Evolutionary conservation across 1,140 invertebrate species (phyloP).

Genomic region (Globodera rostochiensis): DNA sequence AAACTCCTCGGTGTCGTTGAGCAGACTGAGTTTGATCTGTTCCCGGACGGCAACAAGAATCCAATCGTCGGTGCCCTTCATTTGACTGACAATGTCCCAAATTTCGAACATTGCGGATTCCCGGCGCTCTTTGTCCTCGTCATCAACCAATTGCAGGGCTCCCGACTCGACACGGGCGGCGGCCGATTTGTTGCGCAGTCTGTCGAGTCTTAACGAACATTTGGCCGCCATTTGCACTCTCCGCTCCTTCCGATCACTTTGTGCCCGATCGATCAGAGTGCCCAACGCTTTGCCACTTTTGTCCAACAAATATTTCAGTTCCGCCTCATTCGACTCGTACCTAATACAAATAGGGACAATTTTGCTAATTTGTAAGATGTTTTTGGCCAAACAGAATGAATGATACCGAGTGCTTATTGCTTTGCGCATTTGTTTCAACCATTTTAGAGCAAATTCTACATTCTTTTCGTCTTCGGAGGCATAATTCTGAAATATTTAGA

Average conservation of each 20-base stretch:
- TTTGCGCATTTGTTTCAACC: slow-evolving; percentile 1
- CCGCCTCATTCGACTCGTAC: not conserved
- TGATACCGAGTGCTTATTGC: not conserved
- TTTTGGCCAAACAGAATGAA: not conserved
- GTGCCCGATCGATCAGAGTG: not conserved
- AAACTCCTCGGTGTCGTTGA: not conserved
- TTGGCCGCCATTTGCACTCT: not conserved
- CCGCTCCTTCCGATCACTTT: not conserved
- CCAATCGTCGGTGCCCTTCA: not conserved
- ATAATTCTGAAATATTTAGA: not conserved
- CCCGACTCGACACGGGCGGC: not conserved
- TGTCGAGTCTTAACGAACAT: not conserved
- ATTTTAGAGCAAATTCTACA: not conserved
- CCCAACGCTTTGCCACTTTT: not conserved
- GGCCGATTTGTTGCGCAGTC: not conserved
- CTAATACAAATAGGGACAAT: not conserved
- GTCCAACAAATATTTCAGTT: not conserved
- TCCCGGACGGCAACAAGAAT: not conserved
- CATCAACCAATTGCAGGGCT: not conserved
- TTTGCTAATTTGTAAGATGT: no score
- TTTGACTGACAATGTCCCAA: not conserved
- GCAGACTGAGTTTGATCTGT: slow-evolving; percentile 1
- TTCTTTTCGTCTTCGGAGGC: not conserved
- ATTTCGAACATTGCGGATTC: not conserved
- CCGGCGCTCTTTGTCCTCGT: not conserved